phyloP scores from a whole-genome alignment of 2,888 invertebrate species.

The Melipona bicolor region DNA sequence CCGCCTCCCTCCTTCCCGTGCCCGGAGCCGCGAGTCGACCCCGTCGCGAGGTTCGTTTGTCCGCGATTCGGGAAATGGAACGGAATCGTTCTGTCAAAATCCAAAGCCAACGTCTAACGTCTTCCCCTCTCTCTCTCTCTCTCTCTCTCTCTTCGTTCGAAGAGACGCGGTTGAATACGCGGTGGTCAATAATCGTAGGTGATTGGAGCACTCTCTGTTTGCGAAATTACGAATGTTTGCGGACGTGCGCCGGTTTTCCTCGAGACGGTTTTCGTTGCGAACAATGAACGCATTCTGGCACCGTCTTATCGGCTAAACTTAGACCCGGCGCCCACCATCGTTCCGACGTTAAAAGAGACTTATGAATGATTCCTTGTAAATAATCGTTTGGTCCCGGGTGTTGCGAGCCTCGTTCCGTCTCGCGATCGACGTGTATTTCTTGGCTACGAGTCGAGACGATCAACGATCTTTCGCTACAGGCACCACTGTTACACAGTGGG shows the following conservation, averaged over 20 bases:
- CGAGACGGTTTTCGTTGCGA: constrained; percentile 13
- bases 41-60: not conserved
- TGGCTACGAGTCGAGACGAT: constrained; percentile 11
- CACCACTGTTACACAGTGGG: too few relatives aligned
- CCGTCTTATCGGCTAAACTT: constrained; percentile 51
- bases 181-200: not conserved
- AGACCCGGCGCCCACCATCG: constrained; percentile 29
- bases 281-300: constrained; percentile 50
- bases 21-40: not conserved
- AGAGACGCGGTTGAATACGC: not conserved
- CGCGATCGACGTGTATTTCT: constrained; percentile 12
- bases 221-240: not conserved
- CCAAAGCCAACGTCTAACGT: not conserved
- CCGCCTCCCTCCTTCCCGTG: not conserved
- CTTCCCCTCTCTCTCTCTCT: not conserved
- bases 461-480: not conserved
- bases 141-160: not conserved
- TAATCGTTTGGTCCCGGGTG: constrained; percentile 35
- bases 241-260: not conserved
- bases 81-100: constrained; percentile 1
- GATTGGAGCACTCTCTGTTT: not conserved
- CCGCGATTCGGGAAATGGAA: not conserved
- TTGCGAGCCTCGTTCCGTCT: constrained; percentile 11
- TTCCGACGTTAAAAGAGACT: constrained; percentile 40
- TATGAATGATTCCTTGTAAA: constrained; percentile 58